Evolutionary conservation across 2,888 invertebrate genomes (phyloP), one percentile per base, ranked within the genome.

Genomic region (Agonopterix arenella): DNA sequence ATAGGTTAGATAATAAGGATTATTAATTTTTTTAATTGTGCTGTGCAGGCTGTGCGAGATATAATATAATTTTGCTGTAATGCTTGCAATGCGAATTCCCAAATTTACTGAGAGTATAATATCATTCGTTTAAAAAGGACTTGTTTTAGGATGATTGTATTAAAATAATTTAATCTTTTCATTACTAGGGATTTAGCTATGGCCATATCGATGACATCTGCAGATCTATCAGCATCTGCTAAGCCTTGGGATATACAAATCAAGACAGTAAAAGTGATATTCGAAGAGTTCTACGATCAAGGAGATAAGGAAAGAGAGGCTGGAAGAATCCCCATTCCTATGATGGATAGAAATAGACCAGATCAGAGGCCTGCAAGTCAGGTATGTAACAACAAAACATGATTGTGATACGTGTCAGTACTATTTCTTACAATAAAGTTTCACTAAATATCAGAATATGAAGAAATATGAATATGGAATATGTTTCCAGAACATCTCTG

Each of bases 171-270:
- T 40, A 10, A 40, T 9, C 9, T 9, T 40, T 40, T 40, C 40
- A 40, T 43, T 44, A 41, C 54, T 53, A 83, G 95, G 62, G 79
- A 91, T 48, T 76, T 95, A 37, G 89, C 94, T 2, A 93, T 94
- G 85, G 95, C 95, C 0, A 91, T 95, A 57, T 90, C 93, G 2
- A 96, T 96, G 96, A 96, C 96, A 0, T 94, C 94, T 0, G 93
- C 95, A 57, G 96, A 96, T 73, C 81, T 96, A 11, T 95, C 95
- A 49, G 95, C 96, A 0, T 94, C 94, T 59, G 93, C 95, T 0
- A 96, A 96, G 71, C 95, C 96, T 1, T 96, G 96, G 96, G 91
- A 93, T 18, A 90, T 95, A 2, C 96, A 96, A 78, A 91, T 93
- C 13, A 92, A 94, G 68, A 95, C 96, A 0, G 96, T 96, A 1